These are phyloP conservation scores for Plectus sambesii DNA, from an alignment of 1,140 invertebrate genomes.

Conservation along the genomic window DNA sequence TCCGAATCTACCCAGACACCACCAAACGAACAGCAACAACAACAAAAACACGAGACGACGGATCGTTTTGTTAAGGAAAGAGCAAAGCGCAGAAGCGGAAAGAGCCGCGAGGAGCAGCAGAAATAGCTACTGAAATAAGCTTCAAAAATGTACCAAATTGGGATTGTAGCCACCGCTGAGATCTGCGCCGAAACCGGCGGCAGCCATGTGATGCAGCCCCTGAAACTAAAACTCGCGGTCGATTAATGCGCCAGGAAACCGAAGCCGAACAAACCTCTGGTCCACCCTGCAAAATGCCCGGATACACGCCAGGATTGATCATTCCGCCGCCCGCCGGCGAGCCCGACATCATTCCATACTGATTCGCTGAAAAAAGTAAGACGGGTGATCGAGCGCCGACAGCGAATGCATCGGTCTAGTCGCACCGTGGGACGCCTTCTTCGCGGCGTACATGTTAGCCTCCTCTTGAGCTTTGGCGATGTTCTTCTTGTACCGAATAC, in stretches of 20 bases:
- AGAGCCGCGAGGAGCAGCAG: no score
- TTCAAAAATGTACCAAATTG: constrained; percentile 14
- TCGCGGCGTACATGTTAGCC: constrained; percentile 96
- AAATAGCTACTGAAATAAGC: constrained; percentile 17
- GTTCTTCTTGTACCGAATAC: constrained; percentile 99
- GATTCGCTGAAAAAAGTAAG: constrained; percentile 25
- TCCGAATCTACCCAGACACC: no score
- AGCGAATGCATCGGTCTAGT: constrained; percentile 1
- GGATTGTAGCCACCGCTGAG: constrained; percentile 22
- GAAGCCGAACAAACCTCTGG: no score
- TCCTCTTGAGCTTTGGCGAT: constrained; percentile 99
- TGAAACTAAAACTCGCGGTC: no score
- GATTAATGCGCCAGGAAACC: no score
- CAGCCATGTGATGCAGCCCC: constrained; percentile 22
- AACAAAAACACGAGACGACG: no score
- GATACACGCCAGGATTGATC: constrained; percentile 28
- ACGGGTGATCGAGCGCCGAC: constrained; percentile 5
- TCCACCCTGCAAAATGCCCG: constrained; percentile 18
- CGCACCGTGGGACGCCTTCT: constrained; percentile 62
- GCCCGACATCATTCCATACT: constrained; percentile 32
- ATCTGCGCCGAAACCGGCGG: constrained; percentile 22
- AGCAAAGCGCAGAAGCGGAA: no score
- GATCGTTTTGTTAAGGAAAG: no score
- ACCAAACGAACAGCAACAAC: no score
- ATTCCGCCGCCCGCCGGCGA: constrained; percentile 26